Evolutionary conservation across 2,113 vertebrate species (phyloP), one percentile per base, ranked within the genome.

Genomic region (Limnothrissa miodon): DNA sequence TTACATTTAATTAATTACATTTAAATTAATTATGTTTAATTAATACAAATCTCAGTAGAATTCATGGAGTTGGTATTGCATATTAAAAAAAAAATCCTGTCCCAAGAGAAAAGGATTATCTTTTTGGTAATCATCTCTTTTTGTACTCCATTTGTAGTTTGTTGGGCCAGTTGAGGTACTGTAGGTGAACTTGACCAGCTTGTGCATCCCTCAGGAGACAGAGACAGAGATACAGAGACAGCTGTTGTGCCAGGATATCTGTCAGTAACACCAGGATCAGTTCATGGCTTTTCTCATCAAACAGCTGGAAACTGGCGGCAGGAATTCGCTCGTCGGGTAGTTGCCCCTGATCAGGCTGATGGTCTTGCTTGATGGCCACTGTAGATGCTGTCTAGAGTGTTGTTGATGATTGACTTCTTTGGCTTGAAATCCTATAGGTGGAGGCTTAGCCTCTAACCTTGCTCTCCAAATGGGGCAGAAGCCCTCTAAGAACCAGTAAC

Each of bases 381-480:
- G 11, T 94, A 94, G 51, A 94, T 95, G 83, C 89, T 89, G 0
- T 94, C 91, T 2, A 90, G 88, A 1, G 94, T 93, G 83, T 94
- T 95, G 6, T 95, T 92, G 0, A 93, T 84, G 83, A 95, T 94
- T 7, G 91, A 56, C 81, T 83, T 94, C 9, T 93, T 92, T 88
- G 94, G 93, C 84, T 93, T 87, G 51, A 95, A 95, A 87, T 95
- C 94, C 82, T 93, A 87, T 66, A 95, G 94, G 87, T 94, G 94
- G 85, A 95, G 90, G 88, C 94, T 94, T 83, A 94, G 51, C n/a
- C 39, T 94, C 93, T 93, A 93, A 17, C 91, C 91, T 46, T 94
- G 92, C n/a, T 92, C 83, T 95, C 95, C 84, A 95, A 90, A 74
- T 90, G 91, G 3, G 93, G 93, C 66, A 95, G 6, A 53, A 95